Evolutionary conservation across 2,797 vertebrate species (phyloP), one percentile per base, ranked within the genome.

Genomic region (Saguinus oedipus): DNA sequence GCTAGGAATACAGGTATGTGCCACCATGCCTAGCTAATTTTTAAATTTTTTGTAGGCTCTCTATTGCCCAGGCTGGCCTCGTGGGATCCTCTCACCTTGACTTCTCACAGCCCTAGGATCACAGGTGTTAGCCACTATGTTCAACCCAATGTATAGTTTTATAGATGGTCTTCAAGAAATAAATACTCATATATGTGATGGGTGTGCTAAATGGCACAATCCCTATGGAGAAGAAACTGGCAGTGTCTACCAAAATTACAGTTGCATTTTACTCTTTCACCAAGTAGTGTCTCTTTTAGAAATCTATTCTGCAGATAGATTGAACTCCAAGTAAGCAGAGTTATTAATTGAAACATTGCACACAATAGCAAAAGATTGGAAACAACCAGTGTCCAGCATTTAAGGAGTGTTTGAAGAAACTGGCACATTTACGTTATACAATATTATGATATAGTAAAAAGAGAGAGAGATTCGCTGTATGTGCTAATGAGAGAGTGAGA

Each of bases 191-290:
- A 61, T 14, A 55, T 88, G 39, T 86, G 44, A 33, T 94, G 44
- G 27, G 30, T 61, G 5, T 88, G 2, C 26, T 81, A 53, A 94
- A 39, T 82, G 53, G 46, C 55, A 89, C 2, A 78, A 1, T 83
- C 36, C 42, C 68, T 84, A 0, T 88, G 82, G 26, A 93, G 59
- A 50, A 94, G 59, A 95, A 90, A 64, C 84, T 97, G 74, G 8
- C 10, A 68, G 20, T 74, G 42, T 83, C 39, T 96, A 61, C 91
- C 57, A 88, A 74, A 95, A 95, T 94, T 94, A 88, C 24, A 94
- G 92, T 57, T 92, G 42, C 6, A 44, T 84, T 97, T 97, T 86
- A 81, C 57, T 61, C 39, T 92, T 90, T 96, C 59, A 92, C 74
- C 36, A 70, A 81, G 72, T 33, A 90, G 0, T 30, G 30, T 75